Evolutionary conservation across 2,113 vertebrate species (phyloP).

Genomic region (Nicator chloris): DNA sequence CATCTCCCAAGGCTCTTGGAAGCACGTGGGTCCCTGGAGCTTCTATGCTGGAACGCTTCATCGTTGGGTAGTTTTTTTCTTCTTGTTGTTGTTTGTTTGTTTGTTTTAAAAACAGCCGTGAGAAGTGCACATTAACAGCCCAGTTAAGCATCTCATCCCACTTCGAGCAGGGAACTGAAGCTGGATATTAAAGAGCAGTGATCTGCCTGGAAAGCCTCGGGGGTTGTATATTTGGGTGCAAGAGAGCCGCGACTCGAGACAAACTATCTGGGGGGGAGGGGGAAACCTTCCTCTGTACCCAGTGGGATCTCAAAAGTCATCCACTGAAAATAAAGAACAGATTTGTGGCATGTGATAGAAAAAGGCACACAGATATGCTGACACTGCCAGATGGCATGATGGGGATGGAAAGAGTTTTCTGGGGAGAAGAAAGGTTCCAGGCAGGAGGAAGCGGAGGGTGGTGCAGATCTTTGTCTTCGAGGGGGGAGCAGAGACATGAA

Average conservation of each 20-base stretch:
- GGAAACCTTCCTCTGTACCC: neutral
- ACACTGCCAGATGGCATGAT: neutral
- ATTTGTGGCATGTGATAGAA: neutral
- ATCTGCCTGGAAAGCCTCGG: too few species aligned
- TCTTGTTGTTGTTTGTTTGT: neutral
- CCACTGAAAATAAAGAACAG: neutral
- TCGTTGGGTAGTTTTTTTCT: too few species aligned
- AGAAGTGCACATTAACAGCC: neutral
- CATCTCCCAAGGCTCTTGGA: neutral
- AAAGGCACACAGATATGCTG: neutral
- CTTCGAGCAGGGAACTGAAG: neutral
- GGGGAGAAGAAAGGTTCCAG: neutral
- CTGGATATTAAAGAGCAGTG: neutral
- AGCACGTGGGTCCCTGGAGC: neutral
- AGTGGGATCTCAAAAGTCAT: neutral
- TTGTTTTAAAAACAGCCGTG: neutral
- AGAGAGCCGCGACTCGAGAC: neutral
- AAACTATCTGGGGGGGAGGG: fast-evolving
- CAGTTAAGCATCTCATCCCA: neutral
- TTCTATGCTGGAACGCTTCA: fast-evolving
- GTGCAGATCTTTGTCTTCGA: neutral
- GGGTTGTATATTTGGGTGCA: neutral
- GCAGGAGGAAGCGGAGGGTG: neutral
- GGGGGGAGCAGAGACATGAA: neutral
- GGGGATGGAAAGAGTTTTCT: neutral